Evolutionary conservation across 2,888 invertebrate species (phyloP).

Genomic region (Parnassius mnemosyne): DNA sequence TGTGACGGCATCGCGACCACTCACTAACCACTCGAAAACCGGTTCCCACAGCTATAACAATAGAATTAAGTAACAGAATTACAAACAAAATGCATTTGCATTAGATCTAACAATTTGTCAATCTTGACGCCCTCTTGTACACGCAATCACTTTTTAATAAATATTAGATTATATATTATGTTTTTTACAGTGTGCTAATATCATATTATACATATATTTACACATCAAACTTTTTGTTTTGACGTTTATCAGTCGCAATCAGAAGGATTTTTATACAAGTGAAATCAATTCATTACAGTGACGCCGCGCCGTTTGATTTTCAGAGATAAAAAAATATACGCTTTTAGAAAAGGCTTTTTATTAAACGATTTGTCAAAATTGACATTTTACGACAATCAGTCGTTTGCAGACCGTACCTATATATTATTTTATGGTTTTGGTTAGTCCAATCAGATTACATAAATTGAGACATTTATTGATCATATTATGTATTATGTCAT

Average conservation of each 20-base stretch:
- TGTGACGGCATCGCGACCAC: constrained; percentile 66
- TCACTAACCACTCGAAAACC: constrained; percentile 56
- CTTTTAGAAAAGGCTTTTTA: constrained; percentile 19
- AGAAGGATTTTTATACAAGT: constrained; percentile 1
- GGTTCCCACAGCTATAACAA: constrained; percentile 49
- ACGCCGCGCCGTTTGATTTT: constrained; percentile 16
- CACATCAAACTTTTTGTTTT: constrained; percentile 18
- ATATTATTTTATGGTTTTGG: constrained; percentile 10
- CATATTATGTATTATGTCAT: too few relatives aligned
- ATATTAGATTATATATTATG: neutral
- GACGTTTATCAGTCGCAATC: constrained; percentile 16
- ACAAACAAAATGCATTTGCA: constrained; percentile 26
- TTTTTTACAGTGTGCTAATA: neutral
- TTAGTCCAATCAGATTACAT: too few relatives aligned
- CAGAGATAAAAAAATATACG: constrained; percentile 16
- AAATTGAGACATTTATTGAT: too few relatives aligned
- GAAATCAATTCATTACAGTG: constrained; percentile 23
- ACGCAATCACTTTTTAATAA: too few relatives aligned
- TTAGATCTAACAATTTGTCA: constrained; percentile 12
- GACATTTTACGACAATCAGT: constrained; percentile 22
- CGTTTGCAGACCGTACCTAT: constrained; percentile 15
- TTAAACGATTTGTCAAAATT: constrained; percentile 21
- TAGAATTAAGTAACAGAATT: constrained; percentile 37
- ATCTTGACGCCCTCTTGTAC: constrained; percentile 3
- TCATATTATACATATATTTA: neutral